phyloP scores from a whole-genome alignment of 2,797 vertebrate genomes.

The Ispidina lecontei region DNA sequence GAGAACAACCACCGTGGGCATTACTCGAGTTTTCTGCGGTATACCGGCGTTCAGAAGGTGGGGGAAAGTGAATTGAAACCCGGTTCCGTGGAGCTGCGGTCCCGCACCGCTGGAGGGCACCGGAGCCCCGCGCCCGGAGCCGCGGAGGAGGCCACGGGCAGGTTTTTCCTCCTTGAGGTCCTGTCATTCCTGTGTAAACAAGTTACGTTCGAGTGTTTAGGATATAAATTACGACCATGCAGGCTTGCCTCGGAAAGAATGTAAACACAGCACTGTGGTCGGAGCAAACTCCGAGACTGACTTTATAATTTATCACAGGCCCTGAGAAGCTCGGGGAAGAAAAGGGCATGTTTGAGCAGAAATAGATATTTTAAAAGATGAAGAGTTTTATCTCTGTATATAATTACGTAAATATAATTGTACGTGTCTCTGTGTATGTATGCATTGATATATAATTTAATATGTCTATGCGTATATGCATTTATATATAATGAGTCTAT shows the following conservation, averaged over 20 bases:
- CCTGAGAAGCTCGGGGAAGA: conserved; percentile 67
- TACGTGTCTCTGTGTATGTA: not conserved
- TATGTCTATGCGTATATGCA: not conserved
- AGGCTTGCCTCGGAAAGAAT: conserved; percentile 85
- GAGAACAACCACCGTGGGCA: not conserved
- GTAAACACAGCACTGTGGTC: conserved; percentile 89
- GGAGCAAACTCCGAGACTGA: conserved; percentile 82
- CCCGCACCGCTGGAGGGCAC: conserved; percentile 74
- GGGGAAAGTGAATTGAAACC: not conserved
- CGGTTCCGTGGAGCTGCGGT: rapidly evolving
- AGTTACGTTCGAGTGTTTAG: conserved; percentile 86
- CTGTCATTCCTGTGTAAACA: conserved; percentile 86
- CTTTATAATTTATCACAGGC: conserved; percentile 87
- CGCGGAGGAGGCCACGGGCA: not conserved
- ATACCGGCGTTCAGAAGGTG: not conserved
- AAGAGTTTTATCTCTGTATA: not conserved
- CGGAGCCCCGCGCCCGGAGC: conserved; percentile 11
- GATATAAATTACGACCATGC: conserved; percentile 88
- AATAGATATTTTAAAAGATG: conserved; percentile 58
- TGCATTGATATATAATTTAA: not conserved
- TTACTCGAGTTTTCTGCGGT: not conserved
- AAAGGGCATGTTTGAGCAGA: conserved; percentile 60
- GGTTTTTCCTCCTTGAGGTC: conserved; percentile 76
- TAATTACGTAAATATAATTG: not conserved
- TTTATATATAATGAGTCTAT: not conserved